Evolutionary conservation across 1,140 invertebrate species (phyloP).

Genomic region (Drosophila obscura): DNA sequence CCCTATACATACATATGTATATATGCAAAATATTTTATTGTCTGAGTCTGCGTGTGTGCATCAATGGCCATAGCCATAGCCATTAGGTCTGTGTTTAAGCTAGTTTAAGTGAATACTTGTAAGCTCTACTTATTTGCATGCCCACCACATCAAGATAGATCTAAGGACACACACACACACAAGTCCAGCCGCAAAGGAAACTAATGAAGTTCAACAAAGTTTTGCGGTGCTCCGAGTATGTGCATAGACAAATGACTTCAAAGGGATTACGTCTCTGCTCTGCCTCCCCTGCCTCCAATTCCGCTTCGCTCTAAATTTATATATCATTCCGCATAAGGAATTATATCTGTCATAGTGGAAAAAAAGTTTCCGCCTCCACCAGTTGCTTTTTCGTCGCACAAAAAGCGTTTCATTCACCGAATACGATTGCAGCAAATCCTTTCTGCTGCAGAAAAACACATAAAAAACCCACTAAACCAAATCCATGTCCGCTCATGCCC

Average conservation of each 20-base stretch:
- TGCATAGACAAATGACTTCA: constrained; percentile 22
- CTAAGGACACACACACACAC: constrained; percentile 13
- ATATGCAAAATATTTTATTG: constrained; percentile 24
- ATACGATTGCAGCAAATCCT: constrained; percentile 21
- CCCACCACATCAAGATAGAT: constrained; percentile 3
- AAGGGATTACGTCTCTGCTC: constrained; percentile 14
- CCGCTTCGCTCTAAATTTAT: constrained; percentile 24
- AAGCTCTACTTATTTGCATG: constrained; percentile 63
- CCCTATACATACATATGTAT: constrained; percentile 24
- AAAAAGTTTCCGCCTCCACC: constrained; percentile 9
- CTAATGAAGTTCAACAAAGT: constrained; percentile 28
- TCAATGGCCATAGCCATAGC: constrained; percentile 45
- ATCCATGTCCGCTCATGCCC: constrained; percentile 34
- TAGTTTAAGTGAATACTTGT: constrained; percentile 57
- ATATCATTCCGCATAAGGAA: constrained; percentile 28
- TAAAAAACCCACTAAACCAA: constrained; percentile 15
- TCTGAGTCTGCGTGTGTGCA: constrained; percentile 47
- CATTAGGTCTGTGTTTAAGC: constrained; percentile 62
- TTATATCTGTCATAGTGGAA: constrained; percentile 24
- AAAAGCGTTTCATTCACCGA: constrained; percentile 13
- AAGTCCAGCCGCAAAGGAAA: not conserved
- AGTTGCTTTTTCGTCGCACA: not conserved
- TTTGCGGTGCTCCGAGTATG: constrained; percentile 5
- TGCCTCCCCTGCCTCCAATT: too few species aligned
- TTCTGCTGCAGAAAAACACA: not conserved